Base-by-base conservation (phyloP, 2,113 vertebrate species). In the Blennius ocellaris region DNA sequence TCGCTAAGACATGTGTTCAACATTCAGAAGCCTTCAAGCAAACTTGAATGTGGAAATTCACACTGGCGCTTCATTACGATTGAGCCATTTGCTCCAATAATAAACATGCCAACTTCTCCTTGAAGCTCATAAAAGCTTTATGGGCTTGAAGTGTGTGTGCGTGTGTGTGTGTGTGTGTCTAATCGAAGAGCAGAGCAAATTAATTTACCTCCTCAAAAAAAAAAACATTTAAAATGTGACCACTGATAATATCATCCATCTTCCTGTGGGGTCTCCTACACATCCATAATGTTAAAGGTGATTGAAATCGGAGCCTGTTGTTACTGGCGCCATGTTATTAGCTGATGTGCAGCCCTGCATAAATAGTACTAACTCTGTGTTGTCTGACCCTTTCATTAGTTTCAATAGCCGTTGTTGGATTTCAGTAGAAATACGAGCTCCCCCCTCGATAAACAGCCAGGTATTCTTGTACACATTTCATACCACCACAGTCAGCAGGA, bases 91-190 rank as follows among this genome's bases (percentile, higher is more conserved):
- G 36, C n/a, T 55, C 10, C 1, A 0, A 55, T 54, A 69, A 51
- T 40, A 66, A 72, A 72, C 7, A 59, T 7, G 43, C 55, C 2
- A n/a, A 77, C 65, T 60, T 80, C 51, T 60, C 38, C 49, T 69
- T 45, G 43, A 74, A 60, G 64, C 38, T 76, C 39, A 82, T 82
- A 82, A 85, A 81, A 80, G 15, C n/a, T 75, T 86, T 58, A 79
- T 83, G 16, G 53, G 70, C 48, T 57, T 37, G 39, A n/a, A 4
- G 7, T 40, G 53, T 50, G 10, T 62, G 61, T 63, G 12, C 4
- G 21, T 30, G 21, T 30, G 21, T 30, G 21, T 30, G 21, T 30
- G 21, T 30, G 52, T 51, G 69, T 47, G 58, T 69, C 6, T 76
- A 44, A 56, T 48, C 50, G 50, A 68, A 54, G 10, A 44, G 50